Percentiles rank a stretch among this genome's conserved stretches.
These are phyloP conservation scores for Linepithema humile DNA, from an alignment of 1,140 invertebrate species.

Conservation along the genomic window DNA sequence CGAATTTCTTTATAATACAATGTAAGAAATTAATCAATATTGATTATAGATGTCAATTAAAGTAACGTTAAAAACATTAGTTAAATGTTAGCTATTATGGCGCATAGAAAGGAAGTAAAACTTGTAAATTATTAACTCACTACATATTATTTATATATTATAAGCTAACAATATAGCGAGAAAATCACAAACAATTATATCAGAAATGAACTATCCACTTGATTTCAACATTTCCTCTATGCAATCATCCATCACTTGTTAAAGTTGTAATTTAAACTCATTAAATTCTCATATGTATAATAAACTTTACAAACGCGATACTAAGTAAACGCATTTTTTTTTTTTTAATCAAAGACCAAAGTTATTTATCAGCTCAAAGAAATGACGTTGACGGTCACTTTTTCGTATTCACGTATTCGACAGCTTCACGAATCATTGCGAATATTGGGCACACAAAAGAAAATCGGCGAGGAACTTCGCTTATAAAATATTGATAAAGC, in stretches of 20 bases:
- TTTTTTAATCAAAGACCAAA: not conserved
- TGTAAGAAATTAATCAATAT: slow-evolving; percentile 44
- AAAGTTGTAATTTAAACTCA: not conserved
- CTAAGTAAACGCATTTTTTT: too few species aligned
- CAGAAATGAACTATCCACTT: slow-evolving; percentile 52
- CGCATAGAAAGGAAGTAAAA: slow-evolving; percentile 64
- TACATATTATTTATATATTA: too few species aligned
- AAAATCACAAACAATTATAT: slow-evolving; percentile 18
- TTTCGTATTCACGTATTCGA: slow-evolving; percentile 2
- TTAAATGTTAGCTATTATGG: slow-evolving; percentile 22
- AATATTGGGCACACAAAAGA: slow-evolving; percentile 7
- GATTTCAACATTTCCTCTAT: slow-evolving; percentile 28
- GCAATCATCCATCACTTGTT: not conserved
- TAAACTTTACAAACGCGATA: not conserved
- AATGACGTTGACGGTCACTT: not conserved
- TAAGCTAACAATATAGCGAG: slow-evolving; percentile 27
- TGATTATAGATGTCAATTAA: slow-evolving; percentile 29
- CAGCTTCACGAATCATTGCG: slow-evolving; percentile 21
- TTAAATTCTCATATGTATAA: not conserved
- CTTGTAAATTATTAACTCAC: slow-evolving; percentile 53
- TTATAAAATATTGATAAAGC: slow-evolving; percentile 44
- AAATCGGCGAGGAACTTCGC: not conserved
- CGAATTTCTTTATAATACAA: not conserved
- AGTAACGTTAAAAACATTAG: too few species aligned
- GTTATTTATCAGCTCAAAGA: not conserved